These are phyloP conservation scores for Macaria liturata DNA, from an alignment of 2,888 invertebrate genomes.

Conservation along the genomic window DNA sequence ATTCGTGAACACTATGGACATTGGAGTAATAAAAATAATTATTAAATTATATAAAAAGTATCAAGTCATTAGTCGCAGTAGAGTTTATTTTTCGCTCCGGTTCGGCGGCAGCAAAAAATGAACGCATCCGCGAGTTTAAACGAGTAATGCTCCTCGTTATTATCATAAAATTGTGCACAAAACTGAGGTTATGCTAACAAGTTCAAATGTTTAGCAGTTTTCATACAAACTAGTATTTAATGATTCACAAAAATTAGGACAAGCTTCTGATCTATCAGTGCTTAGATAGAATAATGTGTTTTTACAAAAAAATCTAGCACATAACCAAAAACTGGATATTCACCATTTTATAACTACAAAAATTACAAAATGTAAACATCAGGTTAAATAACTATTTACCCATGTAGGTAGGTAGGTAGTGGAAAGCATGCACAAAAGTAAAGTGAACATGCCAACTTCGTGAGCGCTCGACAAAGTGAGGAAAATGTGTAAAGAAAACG, in stretches of 20 bases:
- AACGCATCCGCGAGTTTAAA: slow-evolving; percentile 67
- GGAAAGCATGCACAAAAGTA: slow-evolving; percentile 4
- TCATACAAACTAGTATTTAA: too few species aligned
- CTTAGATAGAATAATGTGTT: too few species aligned
- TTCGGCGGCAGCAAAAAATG: slow-evolving; percentile 65
- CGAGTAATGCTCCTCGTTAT: slow-evolving; percentile 71
- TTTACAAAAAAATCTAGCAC: slow-evolving; percentile 14
- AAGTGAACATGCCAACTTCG: slow-evolving; percentile 10
- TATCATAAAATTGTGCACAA: slow-evolving; percentile 71
- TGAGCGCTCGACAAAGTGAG: slow-evolving; percentile 14
- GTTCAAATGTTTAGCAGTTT: too few species aligned
- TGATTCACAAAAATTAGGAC: too few species aligned
- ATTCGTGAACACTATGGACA: too few species aligned
- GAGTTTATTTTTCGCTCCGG: slow-evolving; percentile 36
- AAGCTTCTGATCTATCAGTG: too few species aligned
- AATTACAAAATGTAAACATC: not conserved
- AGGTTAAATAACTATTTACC: not conserved
- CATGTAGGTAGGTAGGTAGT: not conserved
- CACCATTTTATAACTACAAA: not conserved
- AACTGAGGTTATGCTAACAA: slow-evolving; percentile 33
- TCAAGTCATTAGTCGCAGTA: slow-evolving; percentile 42
- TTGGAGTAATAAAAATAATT: too few species aligned
- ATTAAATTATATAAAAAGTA: slow-evolving; percentile 28
- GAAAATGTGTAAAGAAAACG: slow-evolving; percentile 26
- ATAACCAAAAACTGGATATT: slow-evolving; percentile 53